Evolutionary conservation across 2,888 invertebrate genomes (phyloP).

Genomic region (Buathra laborator): DNA sequence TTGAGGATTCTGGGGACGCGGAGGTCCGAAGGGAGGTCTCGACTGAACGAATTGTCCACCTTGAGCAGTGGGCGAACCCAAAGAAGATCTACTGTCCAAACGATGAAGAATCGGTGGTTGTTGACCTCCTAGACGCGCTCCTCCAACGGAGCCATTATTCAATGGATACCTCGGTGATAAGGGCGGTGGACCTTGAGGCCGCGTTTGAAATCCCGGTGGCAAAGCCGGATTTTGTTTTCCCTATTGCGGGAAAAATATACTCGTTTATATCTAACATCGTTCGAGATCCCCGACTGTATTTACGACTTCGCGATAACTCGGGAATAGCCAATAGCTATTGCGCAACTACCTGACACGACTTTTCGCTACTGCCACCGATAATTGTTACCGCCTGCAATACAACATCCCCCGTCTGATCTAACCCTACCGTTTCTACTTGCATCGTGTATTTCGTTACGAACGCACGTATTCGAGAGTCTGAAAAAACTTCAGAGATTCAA

Average conservation of each 20-base stretch:
- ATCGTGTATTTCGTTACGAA: neutral
- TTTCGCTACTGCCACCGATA: neutral
- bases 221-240: slow-evolving; percentile 75
- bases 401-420: neutral
- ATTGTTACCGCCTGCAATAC: neutral
- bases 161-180: slow-evolving; percentile 76
- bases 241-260: slow-evolving; percentile 71
- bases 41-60: slow-evolving; percentile 58
- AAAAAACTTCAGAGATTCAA: slow-evolving; percentile 16
- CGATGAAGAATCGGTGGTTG: slow-evolving; percentile 86
- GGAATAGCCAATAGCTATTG: neutral
- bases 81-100: slow-evolving; percentile 85
- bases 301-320: neutral
- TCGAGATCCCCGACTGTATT: neutral
- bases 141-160: slow-evolving; percentile 81
- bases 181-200: slow-evolving; percentile 78
- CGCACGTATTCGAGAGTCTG: slow-evolving; percentile 1
- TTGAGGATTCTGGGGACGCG: slow-evolving; percentile 66
- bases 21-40: slow-evolving; percentile 65
- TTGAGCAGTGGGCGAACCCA: slow-evolving; percentile 80
- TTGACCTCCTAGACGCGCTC: slow-evolving; percentile 87
- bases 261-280: neutral
- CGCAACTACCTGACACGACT: neutral
- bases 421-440: neutral
- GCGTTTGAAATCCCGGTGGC: slow-evolving; percentile 74